Base-by-base conservation (phyloP, 2,797 vertebrate genomes). In the Euthynnus affinis region DNA sequence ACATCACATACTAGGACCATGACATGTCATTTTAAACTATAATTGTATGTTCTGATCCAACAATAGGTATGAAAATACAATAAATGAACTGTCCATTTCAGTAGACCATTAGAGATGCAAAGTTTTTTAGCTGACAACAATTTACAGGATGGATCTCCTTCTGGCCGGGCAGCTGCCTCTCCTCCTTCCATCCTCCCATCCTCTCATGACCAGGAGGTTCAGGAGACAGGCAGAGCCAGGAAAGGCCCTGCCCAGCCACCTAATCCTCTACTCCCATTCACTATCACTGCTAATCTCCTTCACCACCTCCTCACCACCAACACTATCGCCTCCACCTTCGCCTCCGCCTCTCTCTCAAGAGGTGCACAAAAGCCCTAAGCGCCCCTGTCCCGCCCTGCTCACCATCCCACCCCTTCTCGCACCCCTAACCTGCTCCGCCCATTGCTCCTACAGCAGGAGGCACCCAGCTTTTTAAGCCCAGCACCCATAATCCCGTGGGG, bases 221-320 rank as follows among this genome's bases (percentile, higher is more conserved):
- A 86, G 88, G 82, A 92, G 92, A 93, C 91, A 93, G 86, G 78
- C 88, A 86, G 84, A 81, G 78, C 81, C 70, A 84, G 89, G 85
- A 95, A 87, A 82, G 95, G 94, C 84, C 88, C 84, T 77, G 78
- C 89, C 91, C 88, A 90, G 86, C 92, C 87, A 93, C 93, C 95
- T 99, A 99, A 99, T 99, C 98, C 97, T 93, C 93, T 90, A 92
- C 94, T 96, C 95, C 94, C 95, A 98, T 99, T 99, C 97, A 99
- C 95, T 95, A 95, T 96, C 96, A 94, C 95, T 96, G 95, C 96
- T 99, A 99, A 99, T 98, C 98, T 98, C 96, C 95, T 95, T 79
- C 84, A 75, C 88, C 85, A 80, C 81, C 88, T 81, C 87, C 82
- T 88, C 90, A 46, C 80, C 85, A 78, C 87, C 96, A 80, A 59